phyloP scores from a whole-genome alignment of 2,113 vertebrate species.

The Balaeniceps rex region DNA sequence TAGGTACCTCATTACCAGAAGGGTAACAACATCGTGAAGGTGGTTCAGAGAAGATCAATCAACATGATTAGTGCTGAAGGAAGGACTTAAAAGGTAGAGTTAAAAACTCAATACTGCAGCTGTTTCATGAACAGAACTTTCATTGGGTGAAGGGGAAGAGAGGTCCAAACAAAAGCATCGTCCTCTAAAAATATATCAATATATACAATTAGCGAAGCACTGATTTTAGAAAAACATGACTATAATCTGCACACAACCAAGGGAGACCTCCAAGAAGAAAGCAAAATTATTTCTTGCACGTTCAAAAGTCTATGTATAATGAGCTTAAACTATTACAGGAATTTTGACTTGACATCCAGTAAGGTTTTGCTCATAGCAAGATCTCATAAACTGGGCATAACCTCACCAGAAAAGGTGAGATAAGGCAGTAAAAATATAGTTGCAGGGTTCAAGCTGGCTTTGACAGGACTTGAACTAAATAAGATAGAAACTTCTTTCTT shows the following conservation, averaged over 20 bases:
- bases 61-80: background rate
- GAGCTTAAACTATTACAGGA: constrained; percentile 4
- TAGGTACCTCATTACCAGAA: background rate
- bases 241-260: background rate
- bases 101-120: background rate
- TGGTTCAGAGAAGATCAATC: constrained; percentile 11
- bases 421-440: background rate
- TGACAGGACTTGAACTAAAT: background rate
- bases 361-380: background rate
- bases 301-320: background rate
- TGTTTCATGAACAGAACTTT: background rate
- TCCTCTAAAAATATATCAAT: background rate
- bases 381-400: background rate
- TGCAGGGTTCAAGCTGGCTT: background rate
- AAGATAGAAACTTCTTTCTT: background rate
- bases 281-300: background rate
- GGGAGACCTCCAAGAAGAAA: background rate
- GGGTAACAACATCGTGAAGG: background rate
- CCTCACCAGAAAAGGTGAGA: background rate
- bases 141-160: background rate
- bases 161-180: background rate
- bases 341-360: background rate
- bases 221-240: background rate
- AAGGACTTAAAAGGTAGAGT: background rate
- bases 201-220: background rate